phyloP scores from a whole-genome alignment of 2,113 vertebrate genomes.

The Eleginops maclovinus region DNA sequence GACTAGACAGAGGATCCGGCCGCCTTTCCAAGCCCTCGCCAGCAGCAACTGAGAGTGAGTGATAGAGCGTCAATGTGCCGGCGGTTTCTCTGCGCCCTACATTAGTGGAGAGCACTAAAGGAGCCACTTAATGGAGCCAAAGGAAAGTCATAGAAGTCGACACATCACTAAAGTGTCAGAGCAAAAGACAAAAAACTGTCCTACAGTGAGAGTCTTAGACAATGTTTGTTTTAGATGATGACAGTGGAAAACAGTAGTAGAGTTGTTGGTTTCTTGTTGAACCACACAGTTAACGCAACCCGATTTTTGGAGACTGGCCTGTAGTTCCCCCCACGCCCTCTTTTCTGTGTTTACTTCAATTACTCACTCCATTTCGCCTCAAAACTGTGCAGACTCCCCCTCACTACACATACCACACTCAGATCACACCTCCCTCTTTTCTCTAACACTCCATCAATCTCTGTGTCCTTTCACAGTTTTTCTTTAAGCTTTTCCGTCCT shows the following conservation, averaged over 20 bases:
- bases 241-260: slow-evolving; percentile 63
- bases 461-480: slow-evolving; percentile 48
- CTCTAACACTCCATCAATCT: slow-evolving; percentile 71
- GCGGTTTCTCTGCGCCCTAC: slow-evolving; percentile 70
- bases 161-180: slow-evolving; percentile 47
- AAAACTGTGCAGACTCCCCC: slow-evolving; percentile 69
- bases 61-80: slow-evolving; percentile 69
- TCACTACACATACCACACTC: slow-evolving; percentile 73
- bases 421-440: slow-evolving; percentile 76
- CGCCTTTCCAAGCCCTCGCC: slow-evolving; percentile 71
- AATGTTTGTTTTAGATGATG: slow-evolving; percentile 67
- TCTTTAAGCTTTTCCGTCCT: slow-evolving; percentile 54
- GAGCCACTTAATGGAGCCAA: slow-evolving; percentile 67
- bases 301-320: slow-evolving; percentile 71
- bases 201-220: slow-evolving; percentile 19
- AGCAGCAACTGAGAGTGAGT: slow-evolving; percentile 70
- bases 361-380: slow-evolving; percentile 78
- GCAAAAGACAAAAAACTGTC: slow-evolving; percentile 8
- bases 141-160: slow-evolving; percentile 68
- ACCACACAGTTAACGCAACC: slow-evolving; percentile 52
- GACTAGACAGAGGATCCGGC: slow-evolving; percentile 75
- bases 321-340: slow-evolving; percentile 65
- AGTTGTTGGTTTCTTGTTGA: slow-evolving; percentile 43
- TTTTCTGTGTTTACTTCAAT: slow-evolving; percentile 81
- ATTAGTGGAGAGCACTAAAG: slow-evolving; percentile 71